These are phyloP conservation scores for Casuarius casuarius DNA, from an alignment of 2,113 vertebrate species.

Conservation along the genomic window DNA sequence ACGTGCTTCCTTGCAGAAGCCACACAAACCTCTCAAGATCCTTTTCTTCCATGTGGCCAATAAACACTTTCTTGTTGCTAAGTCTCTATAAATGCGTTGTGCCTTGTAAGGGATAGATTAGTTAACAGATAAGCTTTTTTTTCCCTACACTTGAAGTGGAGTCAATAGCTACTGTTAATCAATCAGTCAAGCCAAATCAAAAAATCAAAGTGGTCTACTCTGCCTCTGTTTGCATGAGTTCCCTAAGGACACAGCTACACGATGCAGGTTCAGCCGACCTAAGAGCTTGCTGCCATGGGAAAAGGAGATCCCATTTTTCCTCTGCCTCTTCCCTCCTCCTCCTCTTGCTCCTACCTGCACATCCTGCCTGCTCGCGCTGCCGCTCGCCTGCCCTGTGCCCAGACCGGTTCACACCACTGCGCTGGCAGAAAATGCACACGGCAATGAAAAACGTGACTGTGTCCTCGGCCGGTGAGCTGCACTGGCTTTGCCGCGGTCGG, in stretches of 20 bases:
- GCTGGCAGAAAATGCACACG: background rate
- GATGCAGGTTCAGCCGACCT: background rate
- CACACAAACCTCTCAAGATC: background rate
- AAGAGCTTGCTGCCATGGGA: background rate
- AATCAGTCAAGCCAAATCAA: background rate
- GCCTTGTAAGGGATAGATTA: background rate
- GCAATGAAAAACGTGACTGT: background rate
- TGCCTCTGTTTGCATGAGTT: background rate
- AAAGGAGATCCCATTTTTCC: background rate
- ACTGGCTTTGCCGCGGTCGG: background rate
- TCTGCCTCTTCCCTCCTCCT: background rate
- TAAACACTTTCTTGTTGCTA: background rate
- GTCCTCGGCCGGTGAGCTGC: background rate
- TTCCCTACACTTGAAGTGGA: background rate
- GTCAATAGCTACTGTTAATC: background rate
- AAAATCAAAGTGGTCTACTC: background rate
- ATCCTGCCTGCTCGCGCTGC: background rate
- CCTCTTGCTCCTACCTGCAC: background rate
- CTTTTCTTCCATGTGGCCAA: background rate
- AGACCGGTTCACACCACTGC: background rate
- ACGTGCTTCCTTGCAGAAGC: background rate
- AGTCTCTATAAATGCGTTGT: background rate
- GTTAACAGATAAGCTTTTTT: background rate
- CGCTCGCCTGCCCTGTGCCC: background rate
- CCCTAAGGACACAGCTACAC: background rate